Conservation (phyloP, 2,888 invertebrate species). For the Drosophila nr. medialis region DNA sequence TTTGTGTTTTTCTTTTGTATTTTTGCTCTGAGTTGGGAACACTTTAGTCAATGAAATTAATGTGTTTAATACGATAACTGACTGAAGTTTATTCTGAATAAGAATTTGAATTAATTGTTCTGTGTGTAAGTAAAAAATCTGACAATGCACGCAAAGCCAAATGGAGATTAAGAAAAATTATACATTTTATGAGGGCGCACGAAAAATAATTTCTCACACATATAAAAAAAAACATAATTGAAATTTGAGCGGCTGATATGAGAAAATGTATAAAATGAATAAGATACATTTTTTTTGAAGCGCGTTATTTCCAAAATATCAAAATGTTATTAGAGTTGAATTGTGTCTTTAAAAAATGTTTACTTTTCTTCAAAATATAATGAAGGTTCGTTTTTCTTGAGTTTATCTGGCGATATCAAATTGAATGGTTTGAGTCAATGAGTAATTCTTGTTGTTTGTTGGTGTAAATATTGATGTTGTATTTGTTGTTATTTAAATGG, state of each 20-base stretch:
- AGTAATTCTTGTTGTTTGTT: slow-evolving; percentile 32
- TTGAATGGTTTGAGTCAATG: slow-evolving; percentile 21
- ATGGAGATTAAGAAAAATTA: slow-evolving; percentile 1
- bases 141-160: slow-evolving; percentile 50
- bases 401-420: slow-evolving; percentile 10
- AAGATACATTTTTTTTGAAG: neutral
- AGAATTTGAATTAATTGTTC: slow-evolving; percentile 26
- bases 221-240: slow-evolving; percentile 18
- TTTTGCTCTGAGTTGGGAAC: slow-evolving; percentile 13
- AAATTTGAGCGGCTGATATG: slow-evolving; percentile 17
- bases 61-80: slow-evolving; percentile 40
- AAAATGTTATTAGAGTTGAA: slow-evolving; percentile 25
- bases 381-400: neutral
- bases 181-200: slow-evolving; percentile 5
- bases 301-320: slow-evolving; percentile 28
- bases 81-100: slow-evolving; percentile 36
- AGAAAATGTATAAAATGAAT: slow-evolving; percentile 7
- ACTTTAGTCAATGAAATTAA: slow-evolving; percentile 41
- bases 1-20: slow-evolving; percentile 22
- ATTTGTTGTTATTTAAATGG: slow-evolving; percentile 45
- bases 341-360: slow-evolving; percentile 2
- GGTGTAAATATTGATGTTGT: slow-evolving; percentile 39
- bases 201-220: neutral
- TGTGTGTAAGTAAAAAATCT: slow-evolving; percentile 17
- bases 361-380: slow-evolving; percentile 1